These are phyloP conservation scores for Euthynnus affinis DNA, from an alignment of 2,797 vertebrate genomes.

Conservation along the genomic window DNA sequence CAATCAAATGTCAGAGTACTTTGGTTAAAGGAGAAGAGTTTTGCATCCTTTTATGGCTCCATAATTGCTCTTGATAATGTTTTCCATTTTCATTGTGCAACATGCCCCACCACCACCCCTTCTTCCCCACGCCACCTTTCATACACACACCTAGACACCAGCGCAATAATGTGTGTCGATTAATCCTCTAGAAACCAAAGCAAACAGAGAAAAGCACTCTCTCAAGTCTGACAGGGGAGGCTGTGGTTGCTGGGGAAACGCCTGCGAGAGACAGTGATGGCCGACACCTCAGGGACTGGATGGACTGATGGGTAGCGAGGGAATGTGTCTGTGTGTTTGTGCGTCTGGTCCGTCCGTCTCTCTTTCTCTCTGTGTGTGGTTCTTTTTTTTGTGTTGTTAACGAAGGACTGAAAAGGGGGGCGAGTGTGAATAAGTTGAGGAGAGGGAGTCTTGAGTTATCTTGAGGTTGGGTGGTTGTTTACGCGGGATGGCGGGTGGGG, in stretches of 20 bases:
- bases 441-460: slow-evolving; percentile 20
- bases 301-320: slow-evolving; percentile 43
- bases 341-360: too few relatives aligned
- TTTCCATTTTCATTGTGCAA: not conserved
- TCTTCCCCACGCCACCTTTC: not conserved
- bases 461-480: slow-evolving; percentile 24
- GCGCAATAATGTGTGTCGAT: slow-evolving; percentile 27
- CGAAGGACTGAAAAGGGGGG: slow-evolving; percentile 11
- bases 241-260: slow-evolving; percentile 75
- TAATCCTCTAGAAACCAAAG: slow-evolving; percentile 59
- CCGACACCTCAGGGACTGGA: slow-evolving; percentile 62
- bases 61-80: slow-evolving; percentile 9
- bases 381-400: slow-evolving; percentile 16
- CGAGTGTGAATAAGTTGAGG: slow-evolving; percentile 25
- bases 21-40: slow-evolving; percentile 30
- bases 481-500: not conserved
- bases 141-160: slow-evolving; percentile 16
- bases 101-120: too few relatives aligned
- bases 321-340: slow-evolving; percentile 35
- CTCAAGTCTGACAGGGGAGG: slow-evolving; percentile 60
- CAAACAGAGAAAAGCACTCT: slow-evolving; percentile 42
- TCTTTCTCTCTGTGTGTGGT: too few relatives aligned
- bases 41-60: slow-evolving; percentile 12
- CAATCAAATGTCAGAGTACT: slow-evolving; percentile 24
- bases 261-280: slow-evolving; percentile 69